Conservation (phyloP, 2,113 vertebrate species). For the Tympanuchus pallidicinctus region DNA sequence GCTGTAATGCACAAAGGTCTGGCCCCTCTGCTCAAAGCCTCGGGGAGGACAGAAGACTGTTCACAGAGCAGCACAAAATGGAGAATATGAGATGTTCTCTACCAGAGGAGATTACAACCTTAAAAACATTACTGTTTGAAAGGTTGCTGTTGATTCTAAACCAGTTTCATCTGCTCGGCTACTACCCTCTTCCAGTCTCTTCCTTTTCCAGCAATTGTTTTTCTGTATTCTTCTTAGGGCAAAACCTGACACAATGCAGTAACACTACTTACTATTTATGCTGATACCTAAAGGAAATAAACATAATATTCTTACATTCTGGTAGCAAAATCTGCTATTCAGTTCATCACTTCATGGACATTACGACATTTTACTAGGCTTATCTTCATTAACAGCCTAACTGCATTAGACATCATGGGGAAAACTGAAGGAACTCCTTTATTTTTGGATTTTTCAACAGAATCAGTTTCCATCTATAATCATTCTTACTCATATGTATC, state of each 20-base stretch:
- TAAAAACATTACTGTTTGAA: neutral
- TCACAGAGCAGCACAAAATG: fast-evolving
- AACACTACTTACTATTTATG: conserved; percentile 14
- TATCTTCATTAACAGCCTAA: neutral
- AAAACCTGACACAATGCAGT: conserved; percentile 8
- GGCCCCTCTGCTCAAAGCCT: neutral
- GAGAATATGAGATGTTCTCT: neutral
- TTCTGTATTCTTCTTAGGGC: conserved; percentile 26
- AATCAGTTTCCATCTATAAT: neutral
- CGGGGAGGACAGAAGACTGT: fast-evolving
- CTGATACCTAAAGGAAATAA: neutral
- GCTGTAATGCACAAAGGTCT: neutral
- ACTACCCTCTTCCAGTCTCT: neutral
- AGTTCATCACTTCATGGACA: neutral
- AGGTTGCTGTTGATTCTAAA: neutral
- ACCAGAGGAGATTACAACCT: neutral
- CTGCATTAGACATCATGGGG: fast-evolving
- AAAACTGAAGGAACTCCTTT: neutral
- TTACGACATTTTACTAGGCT: neutral
- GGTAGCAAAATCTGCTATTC: neutral
- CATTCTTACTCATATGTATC: neutral
- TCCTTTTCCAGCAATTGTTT: conserved; percentile 35
- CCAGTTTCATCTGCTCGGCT: neutral
- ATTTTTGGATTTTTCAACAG: neutral
- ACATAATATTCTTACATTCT: neutral